Conservation (phyloP, 2,888 invertebrate species). For the Mylabris sibirica region DNA sequence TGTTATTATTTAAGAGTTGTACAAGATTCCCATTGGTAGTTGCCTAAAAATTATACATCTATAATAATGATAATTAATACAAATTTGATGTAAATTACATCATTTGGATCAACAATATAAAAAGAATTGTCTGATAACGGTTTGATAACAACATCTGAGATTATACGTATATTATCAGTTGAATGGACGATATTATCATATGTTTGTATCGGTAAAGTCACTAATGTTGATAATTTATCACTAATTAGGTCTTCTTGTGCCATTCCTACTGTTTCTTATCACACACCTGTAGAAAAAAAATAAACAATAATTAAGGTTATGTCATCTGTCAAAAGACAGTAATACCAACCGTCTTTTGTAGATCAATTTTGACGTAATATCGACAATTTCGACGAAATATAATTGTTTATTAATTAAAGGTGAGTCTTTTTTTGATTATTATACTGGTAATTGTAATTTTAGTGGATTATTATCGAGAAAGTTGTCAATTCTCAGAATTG, state of each 20-base stretch:
- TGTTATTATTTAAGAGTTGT: neutral
- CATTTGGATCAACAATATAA: constrained; percentile 21
- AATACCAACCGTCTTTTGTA: no score
- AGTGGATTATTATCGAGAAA: no score
- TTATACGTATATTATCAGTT: constrained; percentile 22
- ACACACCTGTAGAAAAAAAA: neutral
- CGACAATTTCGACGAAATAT: no score
- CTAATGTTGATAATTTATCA: constrained; percentile 23
- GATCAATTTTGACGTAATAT: neutral
- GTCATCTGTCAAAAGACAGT: constrained; percentile 1
- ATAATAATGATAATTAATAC: neutral
- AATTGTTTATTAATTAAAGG: no score
- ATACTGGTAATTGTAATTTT: no score
- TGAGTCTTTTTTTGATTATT: no score
- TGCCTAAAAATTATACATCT: neutral
- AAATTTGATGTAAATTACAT: neutral
- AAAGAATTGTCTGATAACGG: constrained; percentile 23
- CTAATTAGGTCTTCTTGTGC: constrained; percentile 14
- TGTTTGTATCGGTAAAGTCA: constrained; percentile 22
- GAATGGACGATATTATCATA: constrained; percentile 19
- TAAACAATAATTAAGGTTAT: constrained; percentile 6
- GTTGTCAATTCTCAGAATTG: no score
- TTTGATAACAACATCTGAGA: constrained; percentile 23
- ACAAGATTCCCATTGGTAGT: neutral
- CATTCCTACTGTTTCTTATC: constrained; percentile 12